Evolutionary conservation across 2,888 invertebrate species (phyloP), one percentile per base, ranked within the genome.

Genomic region (Malachius bipustulatus): DNA sequence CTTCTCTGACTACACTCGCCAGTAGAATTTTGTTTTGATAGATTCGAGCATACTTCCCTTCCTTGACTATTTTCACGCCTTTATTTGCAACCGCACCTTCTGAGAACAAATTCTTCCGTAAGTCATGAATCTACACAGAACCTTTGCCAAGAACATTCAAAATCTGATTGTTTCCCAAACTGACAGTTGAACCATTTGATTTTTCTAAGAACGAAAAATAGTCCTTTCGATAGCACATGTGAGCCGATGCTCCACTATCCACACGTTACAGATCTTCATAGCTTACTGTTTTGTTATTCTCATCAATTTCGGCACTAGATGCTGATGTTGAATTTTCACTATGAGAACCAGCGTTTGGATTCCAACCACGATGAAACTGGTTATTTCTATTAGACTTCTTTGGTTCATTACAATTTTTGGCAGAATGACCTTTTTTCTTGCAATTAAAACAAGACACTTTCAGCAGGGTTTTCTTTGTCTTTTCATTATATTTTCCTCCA

Each of bases 391-490:
- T 10, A 14, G 6, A 14, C 10, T 14, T 30, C 6, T 6, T 11
- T 8, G 13, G 11, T 30, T 4, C 27, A 4, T 10, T 14, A 4
- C 34, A 34, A 6, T 28, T 11, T 26, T 19, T 14, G 3, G 30
- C 15, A 15, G 30, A 8, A 37, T 37, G 30, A 12, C 37, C 19
- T 13, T 19, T 13, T 29, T 34, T 37, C 3, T 13, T 4, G 14
- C 31, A 36, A 16, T 32, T 36, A 26, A 24, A 36, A 14, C 36
- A 36, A 19, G 24, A 19, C n/a, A n/a, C 24, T n/a, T n/a, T n/a
- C n/a, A n/a, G n/a, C 24, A 19, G 24, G 6, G 24, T 19, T 19
- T 19, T 19, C 6, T 6, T n/a, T n/a, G n/a, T n/a, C n/a, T 19
- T 8, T 31, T 32, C n/a, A 10, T 15, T 6, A 35, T 15, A 4